Evolutionary conservation across 2,113 vertebrate genomes (phyloP), one percentile per base, ranked within the genome.

Genomic region (Malurus melanocephalus): DNA sequence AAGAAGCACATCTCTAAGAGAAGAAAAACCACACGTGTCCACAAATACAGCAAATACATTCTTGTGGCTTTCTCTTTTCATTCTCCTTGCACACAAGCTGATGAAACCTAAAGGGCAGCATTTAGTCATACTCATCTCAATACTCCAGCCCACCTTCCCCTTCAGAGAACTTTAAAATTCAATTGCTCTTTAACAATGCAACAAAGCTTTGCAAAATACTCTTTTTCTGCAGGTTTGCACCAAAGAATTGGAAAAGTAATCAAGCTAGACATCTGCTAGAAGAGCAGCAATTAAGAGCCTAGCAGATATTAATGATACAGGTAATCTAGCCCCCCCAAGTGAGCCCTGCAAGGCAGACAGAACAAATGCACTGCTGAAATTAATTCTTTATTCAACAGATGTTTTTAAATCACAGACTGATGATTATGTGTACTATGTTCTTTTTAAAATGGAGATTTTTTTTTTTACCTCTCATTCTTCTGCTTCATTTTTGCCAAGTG

Each of bases 381-480:
- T 7, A 90, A 90, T 81, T 89, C 48, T 86, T 64, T 80, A 78
- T 95, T 96, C 83, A 93, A 88, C n/a, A 93, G 32, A 48, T 82
- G n/a, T 52, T 92, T 93, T 93, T 67, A 88, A 85, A 90, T 89
- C 69, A 84, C 59, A 85, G 20, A 43, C 49, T 90, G 18, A 35
- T 40, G 76, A 83, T 93, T 93, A 77, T 76, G 66, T 24, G 28
- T 77, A 26, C 30, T 51, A 35, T 42, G 18, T 32, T 30, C 17
- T 88, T 94, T 84, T 49, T 53, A 57, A 43, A 82, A 82, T 76
- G 24, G 3, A 40, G 42, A 40, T 4, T 3, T 30, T 27, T 69
- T 80, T 85, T 80, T 12, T 74, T 13, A 59, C 13, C 20, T 10
- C 19, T 49, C 9, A 27, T 46, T 19, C 5, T 33, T 28, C 40